Percentiles rank a stretch among this genome's conserved stretches.
Conservation (phyloP, 2,113 vertebrate species). For the Phycodurus eques region DNA sequence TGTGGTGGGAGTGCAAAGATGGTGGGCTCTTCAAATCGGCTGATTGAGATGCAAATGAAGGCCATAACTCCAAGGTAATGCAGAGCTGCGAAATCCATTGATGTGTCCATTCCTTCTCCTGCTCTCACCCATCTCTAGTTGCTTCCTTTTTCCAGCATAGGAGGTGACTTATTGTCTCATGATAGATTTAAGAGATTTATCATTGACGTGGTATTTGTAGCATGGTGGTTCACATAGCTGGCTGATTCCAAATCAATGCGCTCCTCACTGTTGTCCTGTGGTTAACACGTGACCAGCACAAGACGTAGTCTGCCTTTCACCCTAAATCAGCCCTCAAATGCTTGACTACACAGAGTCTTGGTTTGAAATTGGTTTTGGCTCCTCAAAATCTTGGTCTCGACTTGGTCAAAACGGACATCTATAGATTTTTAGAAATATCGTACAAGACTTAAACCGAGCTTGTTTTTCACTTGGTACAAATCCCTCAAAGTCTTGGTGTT, state of each 20-base stretch:
- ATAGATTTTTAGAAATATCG: neutral
- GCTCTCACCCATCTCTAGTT: slow-evolving; percentile 63
- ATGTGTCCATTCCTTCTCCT: slow-evolving; percentile 50
- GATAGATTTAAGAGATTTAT: slow-evolving; percentile 65
- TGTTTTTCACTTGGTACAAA: neutral
- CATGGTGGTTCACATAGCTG: neutral
- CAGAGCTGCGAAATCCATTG: slow-evolving; percentile 76
- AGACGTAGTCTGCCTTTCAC: neutral
- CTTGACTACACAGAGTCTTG: neutral
- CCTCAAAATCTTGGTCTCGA: neutral
- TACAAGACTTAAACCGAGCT: neutral
- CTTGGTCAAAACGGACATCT: neutral
- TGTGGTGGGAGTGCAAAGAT: slow-evolving; percentile 72
- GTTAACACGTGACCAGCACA: neutral
- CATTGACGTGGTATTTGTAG: slow-evolving; percentile 20
- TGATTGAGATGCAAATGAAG: slow-evolving; percentile 96
- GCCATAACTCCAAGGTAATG: slow-evolving; percentile 95
- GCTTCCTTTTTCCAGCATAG: slow-evolving; percentile 70
- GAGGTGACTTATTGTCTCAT: slow-evolving; percentile 66
- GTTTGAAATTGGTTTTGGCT: neutral
- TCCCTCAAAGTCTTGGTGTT: neutral
- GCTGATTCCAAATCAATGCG: neutral
- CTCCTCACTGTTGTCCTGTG: neutral
- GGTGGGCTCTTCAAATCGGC: slow-evolving; percentile 85
- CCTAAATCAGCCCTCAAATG: neutral